These are phyloP conservation scores for Trachelipus rathkii DNA, from an alignment of 1,140 invertebrate species.

Conservation along the genomic window DNA sequence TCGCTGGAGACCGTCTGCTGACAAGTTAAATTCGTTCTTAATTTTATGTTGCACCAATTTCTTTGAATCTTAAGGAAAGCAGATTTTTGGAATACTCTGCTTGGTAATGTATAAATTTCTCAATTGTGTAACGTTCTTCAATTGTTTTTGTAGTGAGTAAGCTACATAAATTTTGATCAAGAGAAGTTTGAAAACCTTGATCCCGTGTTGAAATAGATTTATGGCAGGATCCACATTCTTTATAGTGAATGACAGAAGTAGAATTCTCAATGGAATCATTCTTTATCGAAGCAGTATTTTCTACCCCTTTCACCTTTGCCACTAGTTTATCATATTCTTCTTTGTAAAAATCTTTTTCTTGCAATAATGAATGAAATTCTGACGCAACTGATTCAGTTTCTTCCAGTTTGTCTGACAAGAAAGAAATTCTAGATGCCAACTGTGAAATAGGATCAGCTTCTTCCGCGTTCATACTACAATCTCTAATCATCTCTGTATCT, in stretches of 20 bases:
- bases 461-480: background rate
- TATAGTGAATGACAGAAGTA: no score
- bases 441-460: background rate
- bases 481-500: background rate
- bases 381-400: background rate
- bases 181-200: background rate
- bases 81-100: background rate
- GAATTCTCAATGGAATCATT: no score
- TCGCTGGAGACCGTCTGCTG: background rate
- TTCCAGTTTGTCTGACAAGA: background rate
- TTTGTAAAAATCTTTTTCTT: background rate
- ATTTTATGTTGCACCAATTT: background rate
- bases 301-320: no score
- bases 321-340: background rate
- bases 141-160: background rate
- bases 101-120: background rate
- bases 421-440: background rate
- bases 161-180: background rate
- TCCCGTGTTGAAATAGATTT: background rate
- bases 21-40: background rate
- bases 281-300: no score
- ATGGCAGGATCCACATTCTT: background rate
- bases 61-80: background rate
- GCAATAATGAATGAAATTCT: background rate
- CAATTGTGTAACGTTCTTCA: background rate